Evolutionary conservation across 2,113 vertebrate genomes (phyloP).

Genomic region (Thamnaconus septentrionalis): DNA sequence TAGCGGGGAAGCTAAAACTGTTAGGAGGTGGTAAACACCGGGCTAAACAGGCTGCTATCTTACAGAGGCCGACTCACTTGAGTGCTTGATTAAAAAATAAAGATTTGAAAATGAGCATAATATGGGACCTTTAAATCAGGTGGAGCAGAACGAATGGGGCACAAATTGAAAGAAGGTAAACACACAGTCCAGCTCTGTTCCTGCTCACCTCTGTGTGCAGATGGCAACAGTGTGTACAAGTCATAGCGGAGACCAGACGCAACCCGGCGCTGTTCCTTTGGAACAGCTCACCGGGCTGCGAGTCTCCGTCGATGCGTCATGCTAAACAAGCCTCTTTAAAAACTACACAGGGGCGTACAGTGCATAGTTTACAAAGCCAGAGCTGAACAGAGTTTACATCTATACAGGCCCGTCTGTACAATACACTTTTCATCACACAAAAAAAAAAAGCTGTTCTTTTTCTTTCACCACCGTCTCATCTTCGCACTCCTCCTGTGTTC

Average conservation of each 20-base stretch:
- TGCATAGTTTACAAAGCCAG: slow-evolving; percentile 84
- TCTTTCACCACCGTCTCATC: not conserved
- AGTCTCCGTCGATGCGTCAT: slow-evolving; percentile 64
- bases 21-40: too few relatives aligned
- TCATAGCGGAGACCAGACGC: slow-evolving; percentile 22
- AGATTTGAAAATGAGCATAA: too few relatives aligned
- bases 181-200: slow-evolving; percentile 23
- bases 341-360: slow-evolving; percentile 73
- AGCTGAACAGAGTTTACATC: slow-evolving; percentile 60
- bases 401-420: slow-evolving; percentile 66
- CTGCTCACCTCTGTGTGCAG: slow-evolving; percentile 13
- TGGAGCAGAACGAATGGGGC: too few relatives aligned
- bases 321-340: slow-evolving; percentile 61
- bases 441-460: slow-evolving; percentile 42
- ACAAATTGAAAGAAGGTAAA: not conserved
- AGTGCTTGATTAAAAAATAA: too few relatives aligned
- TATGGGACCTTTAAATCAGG: too few relatives aligned
- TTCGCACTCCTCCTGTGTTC: slow-evolving; percentile 58
- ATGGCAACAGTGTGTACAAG: slow-evolving; percentile 4
- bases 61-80: too few relatives aligned
- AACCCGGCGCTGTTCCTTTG: slow-evolving; percentile 14
- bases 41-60: too few relatives aligned
- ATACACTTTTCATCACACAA: slow-evolving; percentile 52
- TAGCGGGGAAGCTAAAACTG: too few relatives aligned
- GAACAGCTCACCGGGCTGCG: slow-evolving; percentile 14